phyloP scores from a whole-genome alignment of 1,140 invertebrate genomes.

The Zaprionus davidi region DNA sequence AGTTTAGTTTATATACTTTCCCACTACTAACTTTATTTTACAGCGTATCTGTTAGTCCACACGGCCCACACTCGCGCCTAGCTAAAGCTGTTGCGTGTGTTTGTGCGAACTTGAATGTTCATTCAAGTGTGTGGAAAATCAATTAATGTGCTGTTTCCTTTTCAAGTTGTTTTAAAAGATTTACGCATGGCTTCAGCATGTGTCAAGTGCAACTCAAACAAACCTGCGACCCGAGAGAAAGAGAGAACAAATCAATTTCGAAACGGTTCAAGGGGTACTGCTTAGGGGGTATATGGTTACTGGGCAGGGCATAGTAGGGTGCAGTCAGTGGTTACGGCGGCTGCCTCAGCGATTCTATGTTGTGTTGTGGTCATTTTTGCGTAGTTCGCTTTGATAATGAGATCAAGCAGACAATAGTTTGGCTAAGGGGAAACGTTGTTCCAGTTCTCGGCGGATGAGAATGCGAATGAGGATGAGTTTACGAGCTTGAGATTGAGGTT shows the following conservation, averaged over 20 bases:
- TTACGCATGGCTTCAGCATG: conserved; percentile 73
- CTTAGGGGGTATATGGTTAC: neutral
- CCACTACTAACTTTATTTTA: neutral
- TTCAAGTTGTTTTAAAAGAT: conserved; percentile 68
- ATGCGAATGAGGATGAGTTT: neutral
- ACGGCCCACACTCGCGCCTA: neutral
- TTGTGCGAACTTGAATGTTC: conserved; percentile 40
- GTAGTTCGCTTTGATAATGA: conserved; percentile 70
- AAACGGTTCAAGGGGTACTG: neutral
- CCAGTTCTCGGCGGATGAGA: neutral
- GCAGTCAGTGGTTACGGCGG: neutral
- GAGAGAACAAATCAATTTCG: conserved; percentile 64
- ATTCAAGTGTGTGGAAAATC: conserved; percentile 70
- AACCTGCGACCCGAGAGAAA: conserved; percentile 46
- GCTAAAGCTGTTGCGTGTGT: conserved; percentile 12
- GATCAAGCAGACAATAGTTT: conserved; percentile 63
- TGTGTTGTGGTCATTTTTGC: conserved; percentile 44
- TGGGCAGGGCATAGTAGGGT: neutral
- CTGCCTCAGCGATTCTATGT: conserved; percentile 6
- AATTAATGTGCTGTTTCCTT: conserved; percentile 68
- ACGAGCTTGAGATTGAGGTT: neutral
- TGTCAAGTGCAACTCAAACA: conserved; percentile 79
- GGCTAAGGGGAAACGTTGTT: neutral
- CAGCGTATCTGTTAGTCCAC: neutral
- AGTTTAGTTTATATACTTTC: neutral